phyloP scores from a whole-genome alignment of 2,797 vertebrate species.

The Rhynchotus rufescens region DNA sequence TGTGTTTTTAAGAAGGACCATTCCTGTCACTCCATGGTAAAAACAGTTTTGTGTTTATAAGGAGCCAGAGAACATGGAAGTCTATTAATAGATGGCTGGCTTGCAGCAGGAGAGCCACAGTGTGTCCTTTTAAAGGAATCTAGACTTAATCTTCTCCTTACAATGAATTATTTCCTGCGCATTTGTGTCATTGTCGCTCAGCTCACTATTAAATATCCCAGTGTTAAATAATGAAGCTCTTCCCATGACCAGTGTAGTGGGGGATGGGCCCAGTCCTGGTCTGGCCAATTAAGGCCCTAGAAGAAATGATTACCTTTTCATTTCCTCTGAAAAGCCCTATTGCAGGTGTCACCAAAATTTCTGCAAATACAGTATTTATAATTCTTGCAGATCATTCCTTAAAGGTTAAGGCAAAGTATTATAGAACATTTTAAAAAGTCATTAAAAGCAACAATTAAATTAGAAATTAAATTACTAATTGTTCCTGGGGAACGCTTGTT shows the following conservation, averaged over 20 bases:
- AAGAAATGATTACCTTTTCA: not conserved
- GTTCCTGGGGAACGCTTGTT: not conserved
- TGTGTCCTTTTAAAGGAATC: conserved; percentile 4
- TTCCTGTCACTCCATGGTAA: not conserved
- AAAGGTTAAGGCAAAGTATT: not conserved
- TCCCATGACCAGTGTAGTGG: not conserved
- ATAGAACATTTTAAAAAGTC: not conserved
- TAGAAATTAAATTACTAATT: not conserved
- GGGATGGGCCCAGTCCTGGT: not conserved
- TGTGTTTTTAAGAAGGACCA: not conserved
- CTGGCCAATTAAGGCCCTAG: not conserved
- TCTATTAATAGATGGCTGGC: conserved; percentile 9
- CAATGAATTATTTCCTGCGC: not conserved
- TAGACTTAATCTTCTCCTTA: not conserved
- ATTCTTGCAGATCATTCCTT: not conserved
- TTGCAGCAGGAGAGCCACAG: not conserved
- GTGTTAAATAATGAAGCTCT: not conserved
- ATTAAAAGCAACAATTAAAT: not conserved
- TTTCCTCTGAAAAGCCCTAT: not conserved
- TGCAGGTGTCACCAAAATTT: not conserved
- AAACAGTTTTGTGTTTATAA: not conserved
- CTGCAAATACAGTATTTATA: not conserved
- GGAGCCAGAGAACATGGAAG: not conserved
- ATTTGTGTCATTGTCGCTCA: not conserved
- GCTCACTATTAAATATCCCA: not conserved